Evolutionary conservation across 2,888 invertebrate genomes (phyloP).

Genomic region (Tenthredo amoena): DNA sequence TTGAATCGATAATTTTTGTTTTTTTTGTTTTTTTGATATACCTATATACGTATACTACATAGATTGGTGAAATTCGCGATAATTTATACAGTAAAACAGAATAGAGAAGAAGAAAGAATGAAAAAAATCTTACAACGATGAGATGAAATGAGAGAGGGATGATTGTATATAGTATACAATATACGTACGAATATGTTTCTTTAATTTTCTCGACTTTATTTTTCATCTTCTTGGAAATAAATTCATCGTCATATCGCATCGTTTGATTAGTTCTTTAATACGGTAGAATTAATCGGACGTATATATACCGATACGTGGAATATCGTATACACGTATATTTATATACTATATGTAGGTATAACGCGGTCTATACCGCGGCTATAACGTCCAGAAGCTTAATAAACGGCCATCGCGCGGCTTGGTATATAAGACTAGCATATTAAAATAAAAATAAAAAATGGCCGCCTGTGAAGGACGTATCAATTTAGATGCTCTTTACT

Average conservation of each 20-base stretch:
- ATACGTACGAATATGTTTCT: no score
- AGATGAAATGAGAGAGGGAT: not conserved
- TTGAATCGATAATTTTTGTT: no score
- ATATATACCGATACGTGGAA: not conserved
- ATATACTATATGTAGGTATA: not conserved
- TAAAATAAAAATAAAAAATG: constrained; percentile 62
- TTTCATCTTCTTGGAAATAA: not conserved
- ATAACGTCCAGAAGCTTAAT: not conserved
- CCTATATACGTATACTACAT: no score
- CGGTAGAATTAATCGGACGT: no score
- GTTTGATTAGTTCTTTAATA: no score
- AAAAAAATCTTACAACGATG: not conserved
- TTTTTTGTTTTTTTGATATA: no score
- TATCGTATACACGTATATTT: not conserved
- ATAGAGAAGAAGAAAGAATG: no score
- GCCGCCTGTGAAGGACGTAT: constrained; percentile 76
- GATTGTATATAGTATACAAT: not conserved
- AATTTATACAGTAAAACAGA: no score
- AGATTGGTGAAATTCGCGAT: no score
- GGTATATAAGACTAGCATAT: not conserved
- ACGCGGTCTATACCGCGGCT: not conserved
- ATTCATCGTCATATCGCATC: no score
- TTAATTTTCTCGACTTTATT: not conserved
- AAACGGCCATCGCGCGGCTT: constrained; percentile 1
- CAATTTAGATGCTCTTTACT: constrained; percentile 74